Conservation (phyloP, 1,140 invertebrate genomes). For the Coptotermes formosanus region DNA sequence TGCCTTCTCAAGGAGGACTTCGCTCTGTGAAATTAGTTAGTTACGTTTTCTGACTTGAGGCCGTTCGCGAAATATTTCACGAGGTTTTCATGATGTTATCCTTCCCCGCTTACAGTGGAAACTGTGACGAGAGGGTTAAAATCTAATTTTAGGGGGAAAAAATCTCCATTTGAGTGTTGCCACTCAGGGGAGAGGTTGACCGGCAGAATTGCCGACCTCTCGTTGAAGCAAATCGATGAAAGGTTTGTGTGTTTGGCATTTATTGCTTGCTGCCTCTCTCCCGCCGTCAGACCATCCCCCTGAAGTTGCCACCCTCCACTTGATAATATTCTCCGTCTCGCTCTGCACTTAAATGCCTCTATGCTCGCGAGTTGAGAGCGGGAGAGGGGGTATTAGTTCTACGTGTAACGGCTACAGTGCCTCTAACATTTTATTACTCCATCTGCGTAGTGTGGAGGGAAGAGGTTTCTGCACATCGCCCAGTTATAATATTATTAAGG, state of each 20-base stretch:
- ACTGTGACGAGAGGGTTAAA: conserved; percentile 5
- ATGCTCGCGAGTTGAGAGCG: background rate
- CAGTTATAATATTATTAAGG: conserved; percentile 19
- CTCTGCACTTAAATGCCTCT: conserved; percentile 10
- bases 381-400: background rate
- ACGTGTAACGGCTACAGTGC: conserved; percentile 1
- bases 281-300: background rate
- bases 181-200: conserved; percentile 11
- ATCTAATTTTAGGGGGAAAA: conserved; percentile 12
- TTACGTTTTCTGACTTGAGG: background rate
- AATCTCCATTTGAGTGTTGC: conserved; percentile 18
- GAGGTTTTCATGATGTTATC: background rate
- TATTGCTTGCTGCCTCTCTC: background rate
- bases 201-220: conserved; percentile 16
- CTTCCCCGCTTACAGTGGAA: conserved; percentile 6
- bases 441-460: conserved; percentile 14
- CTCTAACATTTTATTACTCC: conserved; percentile 19
- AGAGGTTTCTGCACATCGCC: conserved; percentile 17
- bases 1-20: too few species aligned
- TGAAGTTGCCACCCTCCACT: conserved; percentile 13
- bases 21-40: too few species aligned
- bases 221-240: conserved; percentile 18
- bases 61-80: background rate
- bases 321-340: background rate
- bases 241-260: conserved; percentile 15